A percentile compares a stretch with the other conserved stretches of the same genome.
These are phyloP conservation scores for Morpho achilles DNA, from an alignment of 2,888 invertebrate species.

Conservation along the genomic window DNA sequence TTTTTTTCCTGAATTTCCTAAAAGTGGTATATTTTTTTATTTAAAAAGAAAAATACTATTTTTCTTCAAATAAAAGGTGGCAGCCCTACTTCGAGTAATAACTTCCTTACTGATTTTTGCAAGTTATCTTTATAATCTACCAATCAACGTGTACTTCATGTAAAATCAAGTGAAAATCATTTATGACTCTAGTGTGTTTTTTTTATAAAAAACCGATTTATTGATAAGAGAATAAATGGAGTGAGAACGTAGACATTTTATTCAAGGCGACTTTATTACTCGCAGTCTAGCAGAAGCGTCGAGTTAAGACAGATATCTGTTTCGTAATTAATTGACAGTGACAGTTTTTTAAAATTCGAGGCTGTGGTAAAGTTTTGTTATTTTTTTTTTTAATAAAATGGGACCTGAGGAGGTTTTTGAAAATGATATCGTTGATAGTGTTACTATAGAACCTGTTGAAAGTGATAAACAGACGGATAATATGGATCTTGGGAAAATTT, in stretches of 20 bases:
- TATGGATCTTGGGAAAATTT: conserved; percentile 26
- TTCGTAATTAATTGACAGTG: background rate
- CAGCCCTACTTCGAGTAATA: no score
- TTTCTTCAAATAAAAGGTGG: no score
- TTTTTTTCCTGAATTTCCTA: no score
- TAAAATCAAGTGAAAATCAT: conserved; percentile 1
- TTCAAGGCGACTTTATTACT: conserved; percentile 1
- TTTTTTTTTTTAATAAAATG: background rate
- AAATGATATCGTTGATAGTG: conserved; percentile 8
- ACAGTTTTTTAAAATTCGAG: no score
- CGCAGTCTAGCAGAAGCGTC: conserved; percentile 16
- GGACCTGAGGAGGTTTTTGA: background rate
- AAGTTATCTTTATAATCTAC: background rate
- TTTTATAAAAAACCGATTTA: conserved; percentile 7
- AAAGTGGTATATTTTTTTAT: no score
- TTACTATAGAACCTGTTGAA: conserved; percentile 1
- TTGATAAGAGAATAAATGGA: conserved; percentile 12
- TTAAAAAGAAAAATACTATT: no score
- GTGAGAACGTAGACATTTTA: background rate
- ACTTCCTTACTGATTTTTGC: no score
- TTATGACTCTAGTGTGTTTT: conserved; percentile 10
- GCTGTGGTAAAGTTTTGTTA: no score
- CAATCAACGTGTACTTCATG: background rate
- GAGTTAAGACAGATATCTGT: conserved; percentile 12
- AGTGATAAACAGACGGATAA: background rate